phyloP scores from a whole-genome alignment of 2,113 vertebrate genomes.

The Myanophis thanlyinensis region DNA sequence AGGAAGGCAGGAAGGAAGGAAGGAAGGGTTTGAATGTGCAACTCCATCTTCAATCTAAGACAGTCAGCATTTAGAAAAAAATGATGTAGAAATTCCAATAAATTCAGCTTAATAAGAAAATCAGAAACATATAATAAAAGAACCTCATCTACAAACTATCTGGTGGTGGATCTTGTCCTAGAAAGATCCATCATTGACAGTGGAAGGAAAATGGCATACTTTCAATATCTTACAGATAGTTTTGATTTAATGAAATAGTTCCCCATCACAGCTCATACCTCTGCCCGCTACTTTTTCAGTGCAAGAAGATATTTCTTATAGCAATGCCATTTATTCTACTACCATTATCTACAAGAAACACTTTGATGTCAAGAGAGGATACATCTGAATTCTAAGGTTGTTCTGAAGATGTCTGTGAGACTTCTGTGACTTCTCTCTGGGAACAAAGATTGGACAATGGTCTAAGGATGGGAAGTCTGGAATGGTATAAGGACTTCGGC shows the following conservation, averaged over 20 bases:
- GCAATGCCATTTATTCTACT: background rate
- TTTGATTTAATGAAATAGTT: background rate
- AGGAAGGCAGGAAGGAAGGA: too few species aligned
- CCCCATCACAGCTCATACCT: background rate
- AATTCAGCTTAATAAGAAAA: background rate
- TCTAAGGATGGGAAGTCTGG: background rate
- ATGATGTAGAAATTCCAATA: background rate
- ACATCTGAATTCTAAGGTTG: too few species aligned
- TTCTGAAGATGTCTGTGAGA: background rate
- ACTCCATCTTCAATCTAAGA: background rate
- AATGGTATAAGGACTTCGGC: background rate
- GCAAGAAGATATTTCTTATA: background rate
- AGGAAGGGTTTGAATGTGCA: background rate
- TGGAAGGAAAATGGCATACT: background rate
- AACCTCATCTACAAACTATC: background rate
- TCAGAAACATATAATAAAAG: background rate
- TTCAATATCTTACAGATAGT: background rate
- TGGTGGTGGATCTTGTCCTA: background rate
- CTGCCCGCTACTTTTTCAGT: background rate
- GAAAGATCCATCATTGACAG: background rate
- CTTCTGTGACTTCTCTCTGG: too few species aligned
- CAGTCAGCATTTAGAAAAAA: background rate
- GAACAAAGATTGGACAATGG: background rate
- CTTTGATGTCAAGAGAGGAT: background rate
- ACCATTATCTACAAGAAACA: background rate